Evolutionary conservation across 2,113 vertebrate species (phyloP), one percentile per base, ranked within the genome.

Genomic region (Corythoichthys haematopterus): DNA sequence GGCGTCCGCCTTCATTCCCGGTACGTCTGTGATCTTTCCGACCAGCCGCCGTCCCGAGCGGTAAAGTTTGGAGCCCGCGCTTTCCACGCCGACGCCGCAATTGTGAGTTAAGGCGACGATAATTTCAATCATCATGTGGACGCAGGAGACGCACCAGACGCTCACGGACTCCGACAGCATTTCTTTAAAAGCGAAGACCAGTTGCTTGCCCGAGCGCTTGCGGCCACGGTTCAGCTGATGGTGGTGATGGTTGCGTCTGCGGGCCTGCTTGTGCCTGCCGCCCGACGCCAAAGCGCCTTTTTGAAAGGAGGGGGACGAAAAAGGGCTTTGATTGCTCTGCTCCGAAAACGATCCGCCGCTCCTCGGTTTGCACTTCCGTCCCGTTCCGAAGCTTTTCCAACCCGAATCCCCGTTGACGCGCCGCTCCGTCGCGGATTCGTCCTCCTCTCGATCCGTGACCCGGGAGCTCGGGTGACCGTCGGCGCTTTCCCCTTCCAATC

Each of bases 71-170:
- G 91, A 58, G 4, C 87, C 91, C 20, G 90, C 89, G 0, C 83
- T 84, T 84, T 94, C 95, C 38, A 94, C 91, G 0, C 82, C 88
- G 7, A 95, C 82, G 48, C 94, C 91, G 56, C 92, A 92, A 46
- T 86, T 89, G 65, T 92, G 91, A 62, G 92, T 91, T 67, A 94
- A 88, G 28, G 92, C 90, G 57, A 93, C 91, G 38, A 96, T 92
- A 64, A 95, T 89, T 75, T 94, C 90, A 36, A 95, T 94, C 76
- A 97, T 81, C 87, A 94, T 90, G 80, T 89, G 91, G 65, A 95
- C 77, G 65, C 92, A 94, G 59, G 93, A 92, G 61, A 94, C 83
- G 78, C 93, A 94, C 86, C 94, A 95, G 65, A 93, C 88, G 58
- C 89, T 90, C 36, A 92, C 60, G 1, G 86, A 85, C 65, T 91